Percentiles rank a stretch among this genome's conserved stretches.
These are phyloP conservation scores for Phataginus tetradactyla DNA, from an alignment of 2,797 vertebrate species.

Conservation along the genomic window DNA sequence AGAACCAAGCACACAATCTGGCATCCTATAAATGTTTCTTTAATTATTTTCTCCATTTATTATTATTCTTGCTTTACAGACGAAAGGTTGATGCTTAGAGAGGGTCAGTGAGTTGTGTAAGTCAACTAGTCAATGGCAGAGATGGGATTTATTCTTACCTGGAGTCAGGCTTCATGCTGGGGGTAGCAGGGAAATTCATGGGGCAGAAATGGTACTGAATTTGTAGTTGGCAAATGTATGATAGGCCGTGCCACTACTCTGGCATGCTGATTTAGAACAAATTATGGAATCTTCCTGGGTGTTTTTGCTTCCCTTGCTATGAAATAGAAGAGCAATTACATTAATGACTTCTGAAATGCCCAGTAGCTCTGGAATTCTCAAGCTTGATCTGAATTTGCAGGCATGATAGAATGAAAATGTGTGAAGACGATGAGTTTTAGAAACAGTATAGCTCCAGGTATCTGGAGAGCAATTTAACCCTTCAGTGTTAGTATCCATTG, in stretches of 20 bases:
- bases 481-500: neutral
- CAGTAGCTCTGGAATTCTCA: neutral
- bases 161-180: neutral
- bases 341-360: neutral
- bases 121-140: neutral
- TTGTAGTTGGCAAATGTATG: neutral
- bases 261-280: neutral
- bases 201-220: neutral
- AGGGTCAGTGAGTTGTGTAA: neutral
- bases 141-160: neutral
- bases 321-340: conserved; percentile 1
- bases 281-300: neutral
- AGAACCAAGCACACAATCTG: neutral
- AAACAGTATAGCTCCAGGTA: neutral
- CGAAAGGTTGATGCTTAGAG: neutral
- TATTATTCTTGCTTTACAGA: neutral
- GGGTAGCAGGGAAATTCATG: neutral
- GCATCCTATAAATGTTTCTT: neutral
- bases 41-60: conserved; percentile 7
- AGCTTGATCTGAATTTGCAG: conserved; percentile 2
- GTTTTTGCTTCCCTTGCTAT: neutral
- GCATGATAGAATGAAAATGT: neutral
- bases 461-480: neutral
- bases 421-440: neutral
- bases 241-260: neutral